Percentiles rank a stretch among this genome's conserved stretches.
phyloP scores from a whole-genome alignment of 1,140 invertebrate genomes.

The Macrobrachium rosenbergii region DNA sequence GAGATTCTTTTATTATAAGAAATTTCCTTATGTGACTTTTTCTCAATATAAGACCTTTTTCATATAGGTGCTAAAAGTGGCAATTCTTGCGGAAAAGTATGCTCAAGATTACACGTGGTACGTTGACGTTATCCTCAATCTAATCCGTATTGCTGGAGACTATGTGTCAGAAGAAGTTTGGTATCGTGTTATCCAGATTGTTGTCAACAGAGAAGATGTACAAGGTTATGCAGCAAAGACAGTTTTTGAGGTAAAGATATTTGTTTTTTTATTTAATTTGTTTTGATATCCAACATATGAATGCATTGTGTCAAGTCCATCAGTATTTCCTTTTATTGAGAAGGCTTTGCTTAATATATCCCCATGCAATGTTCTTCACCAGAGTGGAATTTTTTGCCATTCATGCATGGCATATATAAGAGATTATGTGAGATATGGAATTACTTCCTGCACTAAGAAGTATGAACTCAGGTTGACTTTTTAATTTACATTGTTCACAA shows the following conservation, averaged over 20 bases:
- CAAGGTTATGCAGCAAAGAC: conserved; percentile 99
- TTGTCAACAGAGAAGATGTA: conserved; percentile 99
- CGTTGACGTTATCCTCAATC: conserved; percentile 99
- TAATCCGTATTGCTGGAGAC: conserved; percentile 99
- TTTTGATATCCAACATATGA: conserved; percentile 9
- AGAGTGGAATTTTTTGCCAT: too few species aligned
- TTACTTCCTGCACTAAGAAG: too few species aligned
- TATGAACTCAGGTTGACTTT: too few species aligned
- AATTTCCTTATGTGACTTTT: conserved; percentile 43
- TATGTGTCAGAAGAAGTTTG: conserved; percentile 97
- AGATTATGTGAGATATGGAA: too few species aligned
- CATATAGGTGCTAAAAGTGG: conserved; percentile 91
- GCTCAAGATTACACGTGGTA: conserved; percentile 99
- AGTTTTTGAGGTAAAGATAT: conserved; percentile 86
- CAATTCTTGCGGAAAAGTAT: conserved; percentile 99
- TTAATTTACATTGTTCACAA: too few species aligned
- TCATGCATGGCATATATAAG: too few species aligned
- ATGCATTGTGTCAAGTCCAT: too few species aligned
- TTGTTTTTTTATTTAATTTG: conserved; percentile 55
- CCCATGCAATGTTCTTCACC: too few species aligned
- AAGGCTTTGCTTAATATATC: too few species aligned
- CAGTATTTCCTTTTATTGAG: too few species aligned
- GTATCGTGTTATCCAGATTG: conserved; percentile 99
- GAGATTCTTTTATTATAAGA: too few species aligned
- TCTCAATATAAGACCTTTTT: conserved; percentile 41